phyloP scores from a whole-genome alignment of 2,888 invertebrate genomes.

The Pristionchus entomophagus region DNA sequence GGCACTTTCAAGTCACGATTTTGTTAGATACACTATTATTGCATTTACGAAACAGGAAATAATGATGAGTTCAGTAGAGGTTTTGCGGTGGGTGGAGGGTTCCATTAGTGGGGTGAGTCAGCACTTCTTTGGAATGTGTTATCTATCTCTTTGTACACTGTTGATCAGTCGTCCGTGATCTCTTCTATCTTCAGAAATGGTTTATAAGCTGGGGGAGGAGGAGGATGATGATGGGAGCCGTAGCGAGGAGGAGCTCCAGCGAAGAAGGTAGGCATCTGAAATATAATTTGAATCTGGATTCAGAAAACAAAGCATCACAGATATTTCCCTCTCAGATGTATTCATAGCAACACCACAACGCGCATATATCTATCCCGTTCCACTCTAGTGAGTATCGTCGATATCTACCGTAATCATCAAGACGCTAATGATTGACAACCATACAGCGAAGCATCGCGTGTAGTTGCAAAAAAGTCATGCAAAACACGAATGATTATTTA shows the following conservation, averaged over 20 bases:
- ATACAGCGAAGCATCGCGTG: no score
- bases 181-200: slow-evolving; percentile 48
- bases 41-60: not conserved
- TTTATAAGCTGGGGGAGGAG: slow-evolving; percentile 43
- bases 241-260: slow-evolving; percentile 4
- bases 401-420: no score
- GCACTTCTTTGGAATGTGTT: slow-evolving; percentile 26
- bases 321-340: no score
- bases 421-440: not conserved
- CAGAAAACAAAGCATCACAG: no score
- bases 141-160: slow-evolving; percentile 5
- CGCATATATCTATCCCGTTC: not conserved
- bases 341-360: not conserved
- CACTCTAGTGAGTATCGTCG: no score
- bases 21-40: not conserved
- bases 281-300: not conserved
- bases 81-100: not conserved
- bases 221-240: not conserved
- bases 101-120: not conserved
- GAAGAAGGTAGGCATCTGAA: slow-evolving; percentile 45
- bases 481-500: no score
- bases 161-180: slow-evolving; percentile 38
- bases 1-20: slow-evolving; percentile 15
- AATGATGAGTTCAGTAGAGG: not conserved
- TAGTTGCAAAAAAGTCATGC: no score